A percentile compares a stretch with the other conserved stretches of the same genome.
Evolutionary conservation across 2,888 invertebrate species (phyloP).

Genomic region (Cephus rjabovi): DNA sequence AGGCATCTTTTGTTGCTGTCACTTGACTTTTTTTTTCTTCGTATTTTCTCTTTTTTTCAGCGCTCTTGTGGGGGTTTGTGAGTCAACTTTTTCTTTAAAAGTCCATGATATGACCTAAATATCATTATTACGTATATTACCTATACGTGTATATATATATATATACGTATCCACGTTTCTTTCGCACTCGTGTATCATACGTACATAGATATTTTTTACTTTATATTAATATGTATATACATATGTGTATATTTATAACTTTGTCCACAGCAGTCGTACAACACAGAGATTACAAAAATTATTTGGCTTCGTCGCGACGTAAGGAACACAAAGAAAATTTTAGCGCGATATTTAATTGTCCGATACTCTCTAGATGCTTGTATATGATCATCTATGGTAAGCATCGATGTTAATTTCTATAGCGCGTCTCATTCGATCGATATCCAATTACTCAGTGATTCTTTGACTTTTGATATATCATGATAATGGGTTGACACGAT

Average conservation of each 20-base stretch:
- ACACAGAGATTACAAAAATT: slow-evolving; percentile 39
- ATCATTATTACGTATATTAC: slow-evolving; percentile 1
- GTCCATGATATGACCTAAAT: neutral
- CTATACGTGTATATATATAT: slow-evolving; percentile 6
- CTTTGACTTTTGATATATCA: neutral
- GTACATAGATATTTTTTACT: slow-evolving; percentile 45
- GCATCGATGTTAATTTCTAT: neutral
- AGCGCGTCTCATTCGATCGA: neutral
- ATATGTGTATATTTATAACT: slow-evolving; percentile 38
- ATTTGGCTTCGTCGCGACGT: slow-evolving; percentile 36
- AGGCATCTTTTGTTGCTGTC: neutral
- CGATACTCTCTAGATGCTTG: neutral
- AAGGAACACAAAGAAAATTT: slow-evolving; percentile 28
- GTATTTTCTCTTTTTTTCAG: neutral
- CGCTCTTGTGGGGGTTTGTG: neutral
- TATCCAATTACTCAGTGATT: neutral
- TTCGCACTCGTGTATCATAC: slow-evolving; percentile 5
- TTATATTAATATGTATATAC: slow-evolving; percentile 30
- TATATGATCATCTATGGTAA: neutral
- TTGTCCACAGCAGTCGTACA: slow-evolving; percentile 38
- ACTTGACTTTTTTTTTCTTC: neutral
- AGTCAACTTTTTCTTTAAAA: neutral
- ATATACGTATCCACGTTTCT: slow-evolving; percentile 1
- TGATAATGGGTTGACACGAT: neutral
- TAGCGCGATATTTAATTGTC: neutral